Conservation (phyloP, 2,888 invertebrate genomes). For the Clivina fossor region DNA sequence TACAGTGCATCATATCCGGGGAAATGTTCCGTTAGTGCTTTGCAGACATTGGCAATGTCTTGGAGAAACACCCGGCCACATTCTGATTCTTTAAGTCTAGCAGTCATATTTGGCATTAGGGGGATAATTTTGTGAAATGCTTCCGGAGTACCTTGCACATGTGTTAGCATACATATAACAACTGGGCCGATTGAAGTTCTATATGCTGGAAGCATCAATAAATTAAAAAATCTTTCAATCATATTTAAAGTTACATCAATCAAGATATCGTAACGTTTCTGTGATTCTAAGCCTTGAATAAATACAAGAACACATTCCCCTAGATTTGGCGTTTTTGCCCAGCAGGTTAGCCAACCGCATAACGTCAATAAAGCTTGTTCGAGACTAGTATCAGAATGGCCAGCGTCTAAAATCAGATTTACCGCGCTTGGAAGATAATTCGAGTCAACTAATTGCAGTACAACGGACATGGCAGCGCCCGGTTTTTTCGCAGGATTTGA, state of each 20-base stretch:
- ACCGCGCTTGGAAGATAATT: conserved; percentile 52
- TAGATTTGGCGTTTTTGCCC: conserved; percentile 64
- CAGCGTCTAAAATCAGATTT: conserved; percentile 51
- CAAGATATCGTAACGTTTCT: conserved; percentile 53
- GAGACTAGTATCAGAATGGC: conserved; percentile 57
- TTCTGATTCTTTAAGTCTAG: conserved; percentile 58
- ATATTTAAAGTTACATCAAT: conserved; percentile 64
- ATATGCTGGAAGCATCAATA: conserved; percentile 58
- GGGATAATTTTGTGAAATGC: conserved; percentile 63
- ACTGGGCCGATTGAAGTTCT: conserved; percentile 59
- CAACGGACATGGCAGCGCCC: conserved; percentile 62
- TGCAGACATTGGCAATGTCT: conserved; percentile 62
- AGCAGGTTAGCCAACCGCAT: conserved; percentile 68
- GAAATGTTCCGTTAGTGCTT: conserved; percentile 58
- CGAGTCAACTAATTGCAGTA: conserved; percentile 58
- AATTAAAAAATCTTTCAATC: conserved; percentile 61
- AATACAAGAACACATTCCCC: conserved; percentile 68
- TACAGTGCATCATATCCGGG: conserved; percentile 49
- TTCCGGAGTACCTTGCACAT: conserved; percentile 61
- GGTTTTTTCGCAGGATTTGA: conserved; percentile 61
- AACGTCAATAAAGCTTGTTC: conserved; percentile 65
- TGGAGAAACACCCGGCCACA: conserved; percentile 55
- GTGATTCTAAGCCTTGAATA: conserved; percentile 62
- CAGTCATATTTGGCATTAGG: conserved; percentile 57
- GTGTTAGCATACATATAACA: conserved; percentile 65